These are phyloP conservation scores for Drosophila pullipes DNA, from an alignment of 2,888 invertebrate species.

Conservation along the genomic window DNA sequence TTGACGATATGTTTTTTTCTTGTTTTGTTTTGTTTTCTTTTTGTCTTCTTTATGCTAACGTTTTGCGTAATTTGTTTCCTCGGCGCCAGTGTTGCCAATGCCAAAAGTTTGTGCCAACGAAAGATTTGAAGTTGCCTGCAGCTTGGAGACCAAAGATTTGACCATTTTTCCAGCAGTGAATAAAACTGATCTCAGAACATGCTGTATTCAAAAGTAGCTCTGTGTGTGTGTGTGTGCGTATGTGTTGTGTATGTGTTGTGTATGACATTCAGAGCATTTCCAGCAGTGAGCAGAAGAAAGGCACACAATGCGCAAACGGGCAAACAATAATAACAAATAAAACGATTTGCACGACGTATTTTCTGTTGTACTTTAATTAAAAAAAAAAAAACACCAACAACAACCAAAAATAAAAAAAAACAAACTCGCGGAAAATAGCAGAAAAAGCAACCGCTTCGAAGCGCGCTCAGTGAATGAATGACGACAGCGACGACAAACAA, in stretches of 20 bases:
- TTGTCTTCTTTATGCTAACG: conserved; percentile 60
- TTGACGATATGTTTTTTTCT: neutral
- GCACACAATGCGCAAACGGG: conserved; percentile 40
- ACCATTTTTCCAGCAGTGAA: conserved; percentile 72
- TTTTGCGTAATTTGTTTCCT: conserved; percentile 82
- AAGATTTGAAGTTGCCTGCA: conserved; percentile 83
- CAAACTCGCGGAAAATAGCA: conserved; percentile 29
- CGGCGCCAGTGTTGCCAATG: conserved; percentile 59
- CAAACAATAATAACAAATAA: conserved; percentile 56
- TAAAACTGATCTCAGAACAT: conserved; percentile 39
- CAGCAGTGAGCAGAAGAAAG: conserved; percentile 31
- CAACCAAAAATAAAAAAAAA: conserved; percentile 20
- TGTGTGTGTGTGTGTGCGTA: conserved; percentile 5
- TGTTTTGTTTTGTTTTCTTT: neutral
- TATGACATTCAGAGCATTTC: conserved; percentile 53
- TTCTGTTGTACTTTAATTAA: conserved; percentile 61
- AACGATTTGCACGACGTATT: conserved; percentile 56
- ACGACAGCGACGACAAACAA: conserved; percentile 36
- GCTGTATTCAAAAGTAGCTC: conserved; percentile 23
- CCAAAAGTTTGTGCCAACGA: conserved; percentile 81
- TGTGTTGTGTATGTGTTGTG: conserved; percentile 12
- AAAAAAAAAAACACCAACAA: conserved; percentile 36
- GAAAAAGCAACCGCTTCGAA: conserved; percentile 42
- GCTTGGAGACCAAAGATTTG: conserved; percentile 83
- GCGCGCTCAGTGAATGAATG: conserved; percentile 68